A percentile compares a stretch with the other conserved stretches of the same genome.
Evolutionary conservation across 2,113 vertebrate species (phyloP).

Genomic region (Chloebia gouldiae): DNA sequence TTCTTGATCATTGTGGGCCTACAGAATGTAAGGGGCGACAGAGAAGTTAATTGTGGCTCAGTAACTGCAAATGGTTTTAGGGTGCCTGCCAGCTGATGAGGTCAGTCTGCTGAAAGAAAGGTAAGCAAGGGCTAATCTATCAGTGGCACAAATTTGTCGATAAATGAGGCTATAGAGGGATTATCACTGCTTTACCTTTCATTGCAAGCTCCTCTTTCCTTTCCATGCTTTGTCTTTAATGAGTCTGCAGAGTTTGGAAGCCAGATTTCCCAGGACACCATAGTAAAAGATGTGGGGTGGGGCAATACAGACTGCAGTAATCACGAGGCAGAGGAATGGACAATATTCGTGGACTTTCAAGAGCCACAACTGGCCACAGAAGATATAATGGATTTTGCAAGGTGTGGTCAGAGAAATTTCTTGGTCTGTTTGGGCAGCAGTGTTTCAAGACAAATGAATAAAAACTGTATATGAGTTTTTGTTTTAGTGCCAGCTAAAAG

Average conservation of each 20-base stretch:
- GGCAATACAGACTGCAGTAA: not conserved
- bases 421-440: not conserved
- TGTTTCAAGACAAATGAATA: not conserved
- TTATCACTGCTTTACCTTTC: not conserved
- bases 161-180: not conserved
- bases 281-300: not conserved
- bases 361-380: not conserved
- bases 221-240: not conserved
- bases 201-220: not conserved
- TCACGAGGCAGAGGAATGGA: not conserved
- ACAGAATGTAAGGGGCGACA: not conserved
- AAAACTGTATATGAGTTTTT: not conserved
- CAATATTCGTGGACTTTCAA: not conserved
- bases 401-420: not conserved
- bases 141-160: not conserved
- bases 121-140: conserved; percentile 20
- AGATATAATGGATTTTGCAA: not conserved
- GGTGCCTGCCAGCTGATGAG: conserved; percentile 16
- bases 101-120: not conserved
- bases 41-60: not conserved
- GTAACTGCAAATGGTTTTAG: not conserved
- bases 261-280: not conserved
- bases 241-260: not conserved
- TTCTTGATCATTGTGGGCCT: not conserved
- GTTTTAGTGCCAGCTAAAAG: not conserved